Base-by-base conservation (phyloP, 2,888 invertebrate species). In the Tortricodes alternella region DNA sequence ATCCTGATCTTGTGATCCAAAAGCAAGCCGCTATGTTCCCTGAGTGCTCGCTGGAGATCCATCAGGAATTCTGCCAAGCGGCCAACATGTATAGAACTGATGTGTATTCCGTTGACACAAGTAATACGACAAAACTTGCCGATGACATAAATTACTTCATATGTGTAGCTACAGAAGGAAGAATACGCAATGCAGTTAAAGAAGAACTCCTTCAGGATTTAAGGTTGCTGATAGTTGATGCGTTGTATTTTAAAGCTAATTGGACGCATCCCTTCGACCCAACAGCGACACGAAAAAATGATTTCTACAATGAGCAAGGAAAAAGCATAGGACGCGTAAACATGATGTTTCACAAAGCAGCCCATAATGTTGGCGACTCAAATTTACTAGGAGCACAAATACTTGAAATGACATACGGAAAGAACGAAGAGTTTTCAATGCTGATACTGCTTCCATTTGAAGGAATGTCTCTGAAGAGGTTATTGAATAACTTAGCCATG, bases 301-400 rank as follows among this genome's bases (percentile, higher is more conserved):
- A 85, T 0, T 95, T 95, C 68, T 93, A 92, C 63, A 91, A 94
- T 67, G 92, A 92, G 4, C 85, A 91, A 62, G 92, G 92, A 3
- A 85, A 82, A 53, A 71, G 80, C 0, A 78, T 92, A 19, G 92
- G 93, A 3, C 74, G 90, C 27, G 94, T 95, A 0, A 92, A 93
- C 53, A 96, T 96, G 95, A 96, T 97, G 96, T 92, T 91, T 58
- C 93, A 93, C 60, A 90, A 92, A 66, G 93, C 92, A 0, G 80
- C 91, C 5, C 94, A 93, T 63, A 89, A 91, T 2, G 91, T 91
- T 39, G 87, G 88, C 1, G 87, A 91, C 52, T 83, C 92, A 0
- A 80, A 83, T 2, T 83, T 89, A 41, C 77, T 95, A 24, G 91
- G 92, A 35, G 92, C 93, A 5, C 92, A 93, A 71, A 91, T 94